Evolutionary conservation across 2,113 vertebrate genomes (phyloP).

Genomic region (Oriolus oriolus): DNA sequence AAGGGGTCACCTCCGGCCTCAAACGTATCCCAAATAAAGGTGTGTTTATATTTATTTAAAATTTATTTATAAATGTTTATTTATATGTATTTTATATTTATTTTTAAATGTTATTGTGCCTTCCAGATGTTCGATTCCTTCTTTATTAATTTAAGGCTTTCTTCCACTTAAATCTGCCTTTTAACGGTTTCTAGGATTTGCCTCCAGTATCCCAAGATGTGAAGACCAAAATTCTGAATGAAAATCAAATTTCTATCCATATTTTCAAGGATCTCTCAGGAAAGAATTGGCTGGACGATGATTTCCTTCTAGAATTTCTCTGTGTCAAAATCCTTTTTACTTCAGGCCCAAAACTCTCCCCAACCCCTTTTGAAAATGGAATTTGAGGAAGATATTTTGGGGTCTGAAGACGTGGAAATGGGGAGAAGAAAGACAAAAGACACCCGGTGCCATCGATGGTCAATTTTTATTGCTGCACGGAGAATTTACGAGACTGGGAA

Average conservation of each 20-base stretch:
- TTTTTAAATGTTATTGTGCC: neutral
- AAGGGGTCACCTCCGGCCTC: accelerated
- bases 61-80: too few relatives aligned
- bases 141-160: neutral
- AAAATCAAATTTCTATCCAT: neutral
- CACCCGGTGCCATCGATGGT: neutral
- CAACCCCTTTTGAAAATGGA: accelerated
- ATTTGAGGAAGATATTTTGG: neutral
- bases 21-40: neutral
- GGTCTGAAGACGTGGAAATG: accelerated
- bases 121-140: neutral
- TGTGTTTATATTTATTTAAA: neutral
- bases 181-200: neutral
- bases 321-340: accelerated
- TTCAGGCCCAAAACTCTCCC: neutral
- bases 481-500: neutral
- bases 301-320: neutral
- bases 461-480: slow-evolving; percentile 42
- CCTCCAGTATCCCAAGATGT: neutral
- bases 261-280: neutral
- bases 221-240: neutral
- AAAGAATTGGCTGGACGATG: accelerated
- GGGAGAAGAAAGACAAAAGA: neutral
- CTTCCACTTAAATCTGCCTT: neutral
- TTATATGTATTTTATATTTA: neutral